phyloP scores from a whole-genome alignment of 1,140 invertebrate genomes.

The Drosophila auraria region DNA sequence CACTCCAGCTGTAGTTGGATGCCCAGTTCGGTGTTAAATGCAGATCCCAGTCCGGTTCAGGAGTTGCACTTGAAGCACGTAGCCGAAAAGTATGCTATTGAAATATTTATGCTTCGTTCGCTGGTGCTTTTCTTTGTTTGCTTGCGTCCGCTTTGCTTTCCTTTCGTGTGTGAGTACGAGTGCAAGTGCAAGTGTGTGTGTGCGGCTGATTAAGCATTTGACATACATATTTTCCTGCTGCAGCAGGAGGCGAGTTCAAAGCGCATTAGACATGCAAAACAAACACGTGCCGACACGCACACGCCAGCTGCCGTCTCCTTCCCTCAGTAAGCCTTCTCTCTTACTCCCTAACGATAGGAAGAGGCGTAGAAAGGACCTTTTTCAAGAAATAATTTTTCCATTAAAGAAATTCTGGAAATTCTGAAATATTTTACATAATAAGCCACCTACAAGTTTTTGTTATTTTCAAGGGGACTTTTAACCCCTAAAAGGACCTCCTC shows the following conservation, averaged over 20 bases:
- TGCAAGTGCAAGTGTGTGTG: slow-evolving; percentile 35
- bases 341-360: not conserved
- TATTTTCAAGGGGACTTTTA: not conserved
- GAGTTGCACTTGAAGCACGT: slow-evolving; percentile 54
- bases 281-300: slow-evolving; percentile 76
- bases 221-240: slow-evolving; percentile 73
- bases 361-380: not conserved
- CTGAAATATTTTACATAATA: no score
- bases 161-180: slow-evolving; percentile 22
- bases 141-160: slow-evolving; percentile 10
- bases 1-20: not conserved
- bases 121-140: slow-evolving; percentile 67
- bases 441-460: not conserved
- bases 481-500: not conserved
- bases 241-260: slow-evolving; percentile 59
- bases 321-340: not conserved
- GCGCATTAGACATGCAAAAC: slow-evolving; percentile 76
- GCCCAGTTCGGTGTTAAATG: not conserved
- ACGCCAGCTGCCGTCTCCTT: slow-evolving; percentile 16
- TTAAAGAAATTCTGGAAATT: not conserved
- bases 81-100: slow-evolving; percentile 79
- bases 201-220: slow-evolving; percentile 78
- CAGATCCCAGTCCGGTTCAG: slow-evolving; percentile 14
- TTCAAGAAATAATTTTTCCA: no score
- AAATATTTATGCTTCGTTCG: slow-evolving; percentile 77